Evolutionary conservation across 1,140 invertebrate genomes (phyloP).

Genomic region (Epicauta chinensis): DNA sequence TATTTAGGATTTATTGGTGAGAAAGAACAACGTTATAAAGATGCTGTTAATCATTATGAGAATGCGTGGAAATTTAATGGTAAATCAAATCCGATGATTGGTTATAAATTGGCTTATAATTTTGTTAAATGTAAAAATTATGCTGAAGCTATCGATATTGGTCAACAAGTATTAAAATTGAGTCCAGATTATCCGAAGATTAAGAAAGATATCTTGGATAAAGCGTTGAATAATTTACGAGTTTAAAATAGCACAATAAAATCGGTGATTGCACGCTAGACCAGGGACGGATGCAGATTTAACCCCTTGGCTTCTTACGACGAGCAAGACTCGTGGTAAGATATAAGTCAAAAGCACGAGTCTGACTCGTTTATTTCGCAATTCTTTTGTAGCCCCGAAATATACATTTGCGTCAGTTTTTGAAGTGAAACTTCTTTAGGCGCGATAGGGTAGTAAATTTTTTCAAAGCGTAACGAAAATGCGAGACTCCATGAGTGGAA

Average conservation of each 20-base stretch:
- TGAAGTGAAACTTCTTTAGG: no score
- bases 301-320: no score
- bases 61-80: slow-evolving; percentile 79
- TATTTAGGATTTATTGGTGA: slow-evolving; percentile 81
- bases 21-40: slow-evolving; percentile 86
- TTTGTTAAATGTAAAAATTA: slow-evolving; percentile 86
- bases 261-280: no score
- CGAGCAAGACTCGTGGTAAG: no score
- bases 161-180: slow-evolving; percentile 71
- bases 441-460: no score
- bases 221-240: slow-evolving; percentile 79
- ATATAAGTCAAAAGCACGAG: no score
- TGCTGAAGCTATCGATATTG: slow-evolving; percentile 79
- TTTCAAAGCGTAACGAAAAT: no score
- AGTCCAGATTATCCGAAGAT: slow-evolving; percentile 89
- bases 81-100: slow-evolving; percentile 73
- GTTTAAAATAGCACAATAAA: slow-evolving; percentile 44
- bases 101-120: slow-evolving; percentile 89
- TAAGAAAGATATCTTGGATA: slow-evolving; percentile 89
- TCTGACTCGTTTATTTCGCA: no score
- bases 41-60: slow-evolving; percentile 78
- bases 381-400: no score
- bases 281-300: no score
- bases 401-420: no score
- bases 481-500: no score